Conservation (phyloP, 2,888 invertebrate species). For the Ochropacha duplaris region DNA sequence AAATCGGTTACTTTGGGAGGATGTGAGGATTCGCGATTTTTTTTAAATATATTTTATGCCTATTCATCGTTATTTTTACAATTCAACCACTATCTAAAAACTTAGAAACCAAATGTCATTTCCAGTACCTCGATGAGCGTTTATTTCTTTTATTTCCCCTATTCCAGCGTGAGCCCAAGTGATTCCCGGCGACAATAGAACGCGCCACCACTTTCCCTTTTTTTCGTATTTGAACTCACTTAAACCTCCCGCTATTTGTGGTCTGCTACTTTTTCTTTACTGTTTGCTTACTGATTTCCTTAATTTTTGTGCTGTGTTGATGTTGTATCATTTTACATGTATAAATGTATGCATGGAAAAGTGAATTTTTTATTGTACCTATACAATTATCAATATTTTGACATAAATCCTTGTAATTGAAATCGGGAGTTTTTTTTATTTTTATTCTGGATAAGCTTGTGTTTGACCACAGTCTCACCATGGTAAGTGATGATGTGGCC, state of each 20-base stretch:
- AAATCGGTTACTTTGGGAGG: too few relatives aligned
- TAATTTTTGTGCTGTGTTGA: slow-evolving; percentile 29
- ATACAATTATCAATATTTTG: too few relatives aligned
- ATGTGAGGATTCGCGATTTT: too few relatives aligned
- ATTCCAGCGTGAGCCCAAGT: slow-evolving; percentile 48
- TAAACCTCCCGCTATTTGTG: slow-evolving; percentile 60
- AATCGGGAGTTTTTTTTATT: too few relatives aligned
- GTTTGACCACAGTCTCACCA: too few relatives aligned
- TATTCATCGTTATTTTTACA: not conserved
- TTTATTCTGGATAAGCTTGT: too few relatives aligned
- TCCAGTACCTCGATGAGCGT: not conserved
- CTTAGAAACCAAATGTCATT: not conserved
- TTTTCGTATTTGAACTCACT: slow-evolving; percentile 76
- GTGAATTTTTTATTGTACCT: not conserved
- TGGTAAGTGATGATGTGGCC: too few relatives aligned
- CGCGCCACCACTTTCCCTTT: slow-evolving; percentile 56
- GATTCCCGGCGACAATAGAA: slow-evolving; percentile 63
- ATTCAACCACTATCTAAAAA: not conserved
- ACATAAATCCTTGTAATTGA: too few relatives aligned
- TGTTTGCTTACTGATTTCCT: slow-evolving; percentile 57
- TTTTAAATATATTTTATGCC: too few relatives aligned
- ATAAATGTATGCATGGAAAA: slow-evolving; percentile 8
- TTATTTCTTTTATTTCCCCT: slow-evolving; percentile 12
- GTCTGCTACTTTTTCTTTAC: slow-evolving; percentile 58
- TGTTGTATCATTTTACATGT: slow-evolving; percentile 38